A percentile compares a stretch with the other conserved stretches of the same genome.
Evolutionary conservation across 2,888 invertebrate genomes (phyloP).

Genomic region (Arctia plantaginis): DNA sequence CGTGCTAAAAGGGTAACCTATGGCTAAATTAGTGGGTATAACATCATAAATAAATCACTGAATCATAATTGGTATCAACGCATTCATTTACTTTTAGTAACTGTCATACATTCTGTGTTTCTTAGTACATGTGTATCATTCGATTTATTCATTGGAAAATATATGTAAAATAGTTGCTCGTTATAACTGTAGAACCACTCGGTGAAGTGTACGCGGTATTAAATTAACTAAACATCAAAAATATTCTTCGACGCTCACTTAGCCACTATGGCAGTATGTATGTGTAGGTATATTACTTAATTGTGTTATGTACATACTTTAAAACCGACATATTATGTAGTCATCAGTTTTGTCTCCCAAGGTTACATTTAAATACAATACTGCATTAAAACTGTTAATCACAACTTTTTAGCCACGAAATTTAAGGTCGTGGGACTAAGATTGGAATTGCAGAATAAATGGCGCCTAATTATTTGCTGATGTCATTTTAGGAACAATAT

Average conservation of each 20-base stretch:
- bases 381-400: neutral
- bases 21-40: constrained; percentile 17
- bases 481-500: neutral
- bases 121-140: constrained; percentile 63
- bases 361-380: neutral
- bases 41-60: constrained; percentile 20
- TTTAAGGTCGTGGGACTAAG: neutral
- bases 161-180: constrained; percentile 11
- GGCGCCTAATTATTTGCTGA: neutral
- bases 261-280: neutral
- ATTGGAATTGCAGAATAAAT: neutral
- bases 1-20: constrained; percentile 10
- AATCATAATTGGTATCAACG: constrained; percentile 41
- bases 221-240: neutral
- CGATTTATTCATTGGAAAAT: constrained; percentile 64
- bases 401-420: neutral
- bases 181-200: neutral
- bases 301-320: neutral
- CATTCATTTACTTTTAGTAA: constrained; percentile 46
- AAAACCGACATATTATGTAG: neutral
- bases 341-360: neutral
- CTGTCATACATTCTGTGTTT: constrained; percentile 63
- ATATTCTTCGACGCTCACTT: neutral
- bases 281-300: no score
- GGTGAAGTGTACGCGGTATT: neutral